Evolutionary conservation across 2,113 vertebrate species (phyloP), one percentile per base, ranked within the genome.

Genomic region (Tylochromis polylepis): DNA sequence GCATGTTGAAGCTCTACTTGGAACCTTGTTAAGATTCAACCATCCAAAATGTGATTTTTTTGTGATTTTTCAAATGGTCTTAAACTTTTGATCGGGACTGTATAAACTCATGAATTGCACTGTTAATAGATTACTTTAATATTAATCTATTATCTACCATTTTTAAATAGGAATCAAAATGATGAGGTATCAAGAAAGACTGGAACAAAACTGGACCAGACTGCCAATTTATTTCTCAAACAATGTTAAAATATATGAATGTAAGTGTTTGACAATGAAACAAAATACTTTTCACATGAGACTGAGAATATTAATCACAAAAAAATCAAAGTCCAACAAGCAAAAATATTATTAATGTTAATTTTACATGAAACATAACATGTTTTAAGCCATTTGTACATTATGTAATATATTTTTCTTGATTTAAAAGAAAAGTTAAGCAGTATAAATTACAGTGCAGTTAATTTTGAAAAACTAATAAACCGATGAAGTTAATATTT

Each of bases 101-200:
- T 16, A 57, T 27, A 58, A 58, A 7, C 57, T 58, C 29, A 14
- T 58, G 57, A 58, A 58, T 58, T 29, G 24, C 14, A 58, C 7
- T 59, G 0, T 8, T 59, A 36, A 16, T 16, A 29, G 7, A 29
- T 16, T 29, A 29, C 24, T 9, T 29, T 16, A 14, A 0, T 8
- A 14, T 59, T 29, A 59, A 29, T 24, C 16, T 59, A 27, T 59
- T 59, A 14, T 59, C 22, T 59, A 59, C 34, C 34, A 36, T 36
- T 8, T 36, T 36, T 36, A 36, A 36, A 36, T 36, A 8, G 24
- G 14, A 16, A 59, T 59, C 5, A 59, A 29, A 24, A n/a, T n/a
- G n/a, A 59, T 59, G 57, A 59, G 57, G 57, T 1, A 59, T 59
- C 24, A 59, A 29, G 57, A 29, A 59, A 59, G 57, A 29, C 24